Evolutionary conservation across 1,140 invertebrate species (phyloP), one percentile per base, ranked within the genome.

Genomic region (Eulimnadia texana): DNA sequence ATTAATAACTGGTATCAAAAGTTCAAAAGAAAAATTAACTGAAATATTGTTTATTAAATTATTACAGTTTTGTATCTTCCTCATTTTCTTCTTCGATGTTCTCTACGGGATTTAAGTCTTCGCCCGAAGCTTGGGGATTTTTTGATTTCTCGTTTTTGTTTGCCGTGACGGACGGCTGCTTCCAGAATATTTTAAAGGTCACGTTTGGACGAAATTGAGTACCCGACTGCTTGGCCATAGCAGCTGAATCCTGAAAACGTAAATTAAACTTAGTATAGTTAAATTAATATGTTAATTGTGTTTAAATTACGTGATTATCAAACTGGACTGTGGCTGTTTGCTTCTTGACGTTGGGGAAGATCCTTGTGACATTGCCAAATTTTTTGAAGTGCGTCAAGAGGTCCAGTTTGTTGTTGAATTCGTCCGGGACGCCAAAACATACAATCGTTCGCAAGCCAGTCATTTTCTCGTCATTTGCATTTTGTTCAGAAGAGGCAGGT

Each of bases 151-250:
- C 27, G 25, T 58, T 58, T 16, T 27, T 27, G 13, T 29, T 33
- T 19, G 24, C 20, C 16, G 42, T 20, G 11, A 2, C 11, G 20
- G 20, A 13, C 20, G 52, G 52, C 55, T 58, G 28, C 27, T 58
- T 58, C 55, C 55, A 58, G n/a, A 28, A 58, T 3, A 58, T 49
- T 29, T 58, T 58, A n/a, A 58, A 19, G 9, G 13, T 20, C 11
- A 58, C 16, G 6, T 42, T 27, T 13, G 55, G 24, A 16, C 42
- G 23, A 13, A 58, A 28, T 19, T 33, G 27, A 2, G 28, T 19
- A 13, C 55, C 55, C 16, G 24, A 22, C 11, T 20, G 10, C 25
- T 58, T 58, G 0, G 55, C 55, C 2, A 9, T 9, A 20, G 28
- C 55, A 3, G 55, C 55, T 11, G 6, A 27, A 33, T 58, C 55